These are phyloP conservation scores for Sebastes steindachneri DNA, from an alignment of 2,797 vertebrate genomes.

Conservation along the genomic window DNA sequence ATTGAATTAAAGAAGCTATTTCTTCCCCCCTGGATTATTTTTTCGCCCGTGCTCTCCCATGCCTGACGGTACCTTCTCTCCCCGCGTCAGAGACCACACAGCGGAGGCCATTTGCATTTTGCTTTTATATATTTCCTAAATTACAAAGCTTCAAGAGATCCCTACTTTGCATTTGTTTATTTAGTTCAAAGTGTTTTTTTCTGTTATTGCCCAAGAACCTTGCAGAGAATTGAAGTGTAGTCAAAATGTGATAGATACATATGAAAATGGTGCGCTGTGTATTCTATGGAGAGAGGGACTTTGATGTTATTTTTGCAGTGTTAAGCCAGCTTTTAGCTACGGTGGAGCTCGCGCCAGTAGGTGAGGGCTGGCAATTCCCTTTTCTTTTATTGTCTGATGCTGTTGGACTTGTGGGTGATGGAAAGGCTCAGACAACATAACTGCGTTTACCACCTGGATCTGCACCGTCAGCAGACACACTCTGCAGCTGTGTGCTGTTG, in stretches of 20 bases:
- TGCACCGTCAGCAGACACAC: conserved; percentile 67
- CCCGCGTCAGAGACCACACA: conserved; percentile 24
- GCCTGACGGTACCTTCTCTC: conserved; percentile 40
- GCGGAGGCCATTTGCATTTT: conserved; percentile 68
- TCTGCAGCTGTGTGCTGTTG: conserved; percentile 6
- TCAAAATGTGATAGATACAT: conserved; percentile 70
- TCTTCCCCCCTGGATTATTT: conserved; percentile 40
- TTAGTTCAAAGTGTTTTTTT: conserved; percentile 70
- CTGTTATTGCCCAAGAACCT: conserved; percentile 61
- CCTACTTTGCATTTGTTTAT: conserved; percentile 77
- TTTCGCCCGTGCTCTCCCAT: conserved; percentile 11
- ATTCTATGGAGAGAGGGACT: conserved; percentile 59
- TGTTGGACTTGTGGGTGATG: conserved; percentile 57
- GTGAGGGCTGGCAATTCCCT: conserved; percentile 54
- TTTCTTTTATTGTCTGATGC: conserved; percentile 59
- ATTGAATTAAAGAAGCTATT: conserved; percentile 61
- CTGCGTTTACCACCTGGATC: conserved; percentile 63
- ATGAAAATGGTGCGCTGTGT: conserved; percentile 55
- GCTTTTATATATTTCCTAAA: conserved; percentile 70
- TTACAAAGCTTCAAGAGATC: conserved; percentile 67
- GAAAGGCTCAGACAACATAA: conserved; percentile 66
- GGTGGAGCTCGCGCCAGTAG: conserved; percentile 52
- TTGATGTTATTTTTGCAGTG: conserved; percentile 76
- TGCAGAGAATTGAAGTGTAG: conserved; percentile 61
- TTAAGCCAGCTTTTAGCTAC: conserved; percentile 60